Conservation (phyloP, 2,888 invertebrate species). For the Latrodectus elegans region DNA sequence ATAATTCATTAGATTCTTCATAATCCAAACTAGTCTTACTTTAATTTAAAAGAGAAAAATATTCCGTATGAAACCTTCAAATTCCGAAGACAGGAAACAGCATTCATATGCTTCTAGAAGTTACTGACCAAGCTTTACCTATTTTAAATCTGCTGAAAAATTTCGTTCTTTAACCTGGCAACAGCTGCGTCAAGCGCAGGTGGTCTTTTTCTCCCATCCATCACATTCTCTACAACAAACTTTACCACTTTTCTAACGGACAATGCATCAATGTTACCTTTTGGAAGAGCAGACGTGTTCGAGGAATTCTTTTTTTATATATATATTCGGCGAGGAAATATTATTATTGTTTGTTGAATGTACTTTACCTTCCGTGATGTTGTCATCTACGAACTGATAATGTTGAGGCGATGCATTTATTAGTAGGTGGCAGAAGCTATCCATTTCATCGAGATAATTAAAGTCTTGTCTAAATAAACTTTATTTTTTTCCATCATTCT, state of each 20-base stretch:
- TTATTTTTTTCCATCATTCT: background rate
- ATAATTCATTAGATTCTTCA: too few relatives aligned
- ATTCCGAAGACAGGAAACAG: background rate
- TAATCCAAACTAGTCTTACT: too few relatives aligned
- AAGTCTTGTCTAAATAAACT: background rate
- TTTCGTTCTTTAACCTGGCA: conserved; percentile 43
- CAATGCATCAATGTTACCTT: conserved; percentile 63
- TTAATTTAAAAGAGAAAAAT: too few relatives aligned
- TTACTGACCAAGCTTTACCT: conserved; percentile 2
- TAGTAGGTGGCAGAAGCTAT: conserved; percentile 5
- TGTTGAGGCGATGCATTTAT: background rate
- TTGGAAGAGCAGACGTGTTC: conserved; percentile 10
- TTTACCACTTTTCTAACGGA: conserved; percentile 66
- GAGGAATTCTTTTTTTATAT: background rate
- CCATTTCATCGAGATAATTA: conserved; percentile 1
- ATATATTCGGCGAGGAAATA: background rate
- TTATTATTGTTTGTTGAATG: conserved; percentile 1
- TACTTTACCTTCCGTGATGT: background rate
- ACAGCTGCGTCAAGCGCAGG: conserved; percentile 63
- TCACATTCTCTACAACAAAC: conserved; percentile 47
- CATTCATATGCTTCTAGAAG: background rate
- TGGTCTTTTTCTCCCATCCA: conserved; percentile 60
- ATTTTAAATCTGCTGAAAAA: conserved; percentile 33
- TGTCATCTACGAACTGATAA: background rate
- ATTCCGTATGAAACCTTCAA: too few relatives aligned